Evolutionary conservation across 23 tunicate genomes (phyloP), one percentile per base, ranked within the genome.

Genomic region (Halocynthia aurantium): DNA sequence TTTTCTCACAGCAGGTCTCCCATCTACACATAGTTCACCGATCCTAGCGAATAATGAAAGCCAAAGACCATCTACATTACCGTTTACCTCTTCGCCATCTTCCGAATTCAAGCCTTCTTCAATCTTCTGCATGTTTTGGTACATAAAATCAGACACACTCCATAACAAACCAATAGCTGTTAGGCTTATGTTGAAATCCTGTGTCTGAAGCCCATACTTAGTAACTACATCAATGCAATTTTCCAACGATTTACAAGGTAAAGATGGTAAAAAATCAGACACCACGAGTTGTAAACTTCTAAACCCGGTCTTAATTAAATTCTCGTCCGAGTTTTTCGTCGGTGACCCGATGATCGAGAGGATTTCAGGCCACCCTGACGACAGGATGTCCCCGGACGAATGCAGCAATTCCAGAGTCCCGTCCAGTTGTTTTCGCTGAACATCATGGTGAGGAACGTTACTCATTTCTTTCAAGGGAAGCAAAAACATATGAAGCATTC

Each of bases 161-260:
- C 98, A 92, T 6, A 94, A 75, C 31, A 94, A 67, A 5, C 99
- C 99, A 67, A 94, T 94, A 5, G 99, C 91, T 60, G 99, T 94
- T 50, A 94, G 73, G 71, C 95, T 87, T 62, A 94, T 88, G 68
- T 94, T 94, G 64, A 94, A 88, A 85, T 88, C 95, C 22, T 85
- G 99, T 7, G 55, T 72, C 72, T 94, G 99, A 10, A 62, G 50
- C 5, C 97, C 99, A 66, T 69, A 94, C 69, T 61, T 11, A 10
- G 87, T 87, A 13, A 88, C 90, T 22, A 88, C 95, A 72, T 89
- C 87, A 65, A 94, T 94, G 57, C 91, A 87, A 54, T 74, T 52
- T 7, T 80, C 55, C 22, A 88, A 64, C 5, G 82, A 78, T 8
- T 75, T 62, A 22, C 80, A 78, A 52, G 91, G 99, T 52, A 94